Percentiles rank a stretch among this genome's conserved stretches.
Conservation (phyloP, 1,140 invertebrate genomes). For the Colletes gigas region DNA sequence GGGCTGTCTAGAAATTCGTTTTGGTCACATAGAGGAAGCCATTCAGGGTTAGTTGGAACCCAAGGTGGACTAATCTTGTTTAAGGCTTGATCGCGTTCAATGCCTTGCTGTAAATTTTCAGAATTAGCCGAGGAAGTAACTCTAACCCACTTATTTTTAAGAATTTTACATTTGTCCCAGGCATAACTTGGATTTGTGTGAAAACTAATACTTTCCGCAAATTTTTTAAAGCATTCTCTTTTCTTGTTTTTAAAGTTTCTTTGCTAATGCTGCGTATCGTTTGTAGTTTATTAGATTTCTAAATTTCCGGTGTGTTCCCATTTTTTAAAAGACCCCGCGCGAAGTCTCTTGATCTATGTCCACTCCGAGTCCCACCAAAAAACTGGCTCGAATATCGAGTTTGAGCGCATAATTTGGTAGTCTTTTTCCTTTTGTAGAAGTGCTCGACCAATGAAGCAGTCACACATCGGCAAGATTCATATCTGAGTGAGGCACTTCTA, state of each 20-base stretch:
- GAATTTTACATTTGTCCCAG: too few relatives aligned
- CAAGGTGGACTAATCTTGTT: conserved; percentile 4
- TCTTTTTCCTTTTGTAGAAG: neutral
- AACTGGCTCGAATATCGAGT: conserved; percentile 25
- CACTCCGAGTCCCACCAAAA: conserved; percentile 47
- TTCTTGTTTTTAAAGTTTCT: conserved; percentile 51
- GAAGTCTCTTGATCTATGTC: conserved; percentile 14
- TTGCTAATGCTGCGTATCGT: conserved; percentile 18
- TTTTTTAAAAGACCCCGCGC: conserved; percentile 31
- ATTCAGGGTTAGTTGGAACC: neutral
- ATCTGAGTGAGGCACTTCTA: neutral
- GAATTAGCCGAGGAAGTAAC: neutral
- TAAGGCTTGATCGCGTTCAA: neutral
- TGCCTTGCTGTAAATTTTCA: neutral
- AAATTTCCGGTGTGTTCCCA: conserved; percentile 25
- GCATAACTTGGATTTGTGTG: neutral
- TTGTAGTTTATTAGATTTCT: conserved; percentile 43
- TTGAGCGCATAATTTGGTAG: neutral
- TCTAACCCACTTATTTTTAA: conserved; percentile 4
- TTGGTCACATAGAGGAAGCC: neutral
- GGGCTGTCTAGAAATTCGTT: neutral
- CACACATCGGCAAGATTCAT: neutral
- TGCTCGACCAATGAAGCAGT: conserved; percentile 1
- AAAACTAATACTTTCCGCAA: neutral
- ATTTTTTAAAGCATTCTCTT: neutral